phyloP scores from a whole-genome alignment of 2,797 vertebrate genomes.

The Ctenosaura bakeri region DNA sequence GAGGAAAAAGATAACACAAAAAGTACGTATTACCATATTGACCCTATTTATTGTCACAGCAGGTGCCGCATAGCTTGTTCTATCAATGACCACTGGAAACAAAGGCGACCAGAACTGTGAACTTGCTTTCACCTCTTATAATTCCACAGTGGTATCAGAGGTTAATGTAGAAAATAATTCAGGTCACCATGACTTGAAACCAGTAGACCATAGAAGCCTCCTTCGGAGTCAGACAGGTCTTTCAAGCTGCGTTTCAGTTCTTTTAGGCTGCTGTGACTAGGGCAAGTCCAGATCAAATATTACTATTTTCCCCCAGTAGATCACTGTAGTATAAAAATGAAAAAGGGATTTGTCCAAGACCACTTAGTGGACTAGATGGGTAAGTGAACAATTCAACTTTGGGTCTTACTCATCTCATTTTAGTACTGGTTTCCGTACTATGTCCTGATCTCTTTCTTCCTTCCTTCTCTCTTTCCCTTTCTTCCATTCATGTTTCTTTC shows the following conservation, averaged over 20 bases:
- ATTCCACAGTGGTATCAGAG: conserved; percentile 59
- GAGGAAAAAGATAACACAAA: conserved; percentile 43
- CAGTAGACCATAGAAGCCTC: conserved; percentile 27
- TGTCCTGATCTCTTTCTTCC: not conserved
- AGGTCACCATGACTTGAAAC: conserved; percentile 49
- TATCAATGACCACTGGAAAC: conserved; percentile 57
- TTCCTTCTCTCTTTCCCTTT: not conserved
- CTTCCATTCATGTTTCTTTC: not conserved
- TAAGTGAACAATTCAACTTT: not conserved
- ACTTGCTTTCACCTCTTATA: conserved; percentile 56
- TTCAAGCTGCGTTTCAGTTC: conserved; percentile 51
- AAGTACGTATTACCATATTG: conserved; percentile 30
- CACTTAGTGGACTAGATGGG: not conserved
- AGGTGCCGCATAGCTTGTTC: conserved; percentile 51
- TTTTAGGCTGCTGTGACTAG: conserved; percentile 33
- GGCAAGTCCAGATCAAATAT: conserved; percentile 20
- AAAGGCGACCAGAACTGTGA: conserved; percentile 56
- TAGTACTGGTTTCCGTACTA: not conserved
- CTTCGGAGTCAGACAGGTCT: conserved; percentile 48
- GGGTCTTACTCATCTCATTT: no score
- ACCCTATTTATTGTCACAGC: conserved; percentile 60
- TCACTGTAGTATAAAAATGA: not conserved
- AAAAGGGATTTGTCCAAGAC: conserved; percentile 1
- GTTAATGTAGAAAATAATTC: conserved; percentile 68
- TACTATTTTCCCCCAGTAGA: not conserved